A percentile compares a stretch with the other conserved stretches of the same genome.
Evolutionary conservation across 2,113 vertebrate species (phyloP).

Genomic region (Cricetomys ansorgei): DNA sequence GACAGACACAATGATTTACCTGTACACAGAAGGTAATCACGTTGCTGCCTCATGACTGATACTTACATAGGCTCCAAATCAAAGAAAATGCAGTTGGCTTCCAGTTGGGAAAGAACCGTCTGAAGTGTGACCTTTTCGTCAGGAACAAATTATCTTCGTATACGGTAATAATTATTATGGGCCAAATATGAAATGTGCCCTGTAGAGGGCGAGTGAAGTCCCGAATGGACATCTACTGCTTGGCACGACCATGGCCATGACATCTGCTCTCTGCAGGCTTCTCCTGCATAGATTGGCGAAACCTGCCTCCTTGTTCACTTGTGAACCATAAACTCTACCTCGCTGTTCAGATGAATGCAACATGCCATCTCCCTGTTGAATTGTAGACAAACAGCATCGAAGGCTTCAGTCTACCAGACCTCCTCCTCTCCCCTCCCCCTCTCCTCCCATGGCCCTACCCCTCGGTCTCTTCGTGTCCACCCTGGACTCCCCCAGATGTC

Average conservation of each 20-base stretch:
- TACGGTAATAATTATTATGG: not conserved
- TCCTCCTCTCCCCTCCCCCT: too few species aligned
- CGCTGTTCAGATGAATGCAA: not conserved
- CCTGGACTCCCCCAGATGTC: too few species aligned
- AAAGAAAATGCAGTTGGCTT: not conserved
- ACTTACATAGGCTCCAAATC: not conserved
- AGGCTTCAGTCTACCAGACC: not conserved
- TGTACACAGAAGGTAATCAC: not conserved
- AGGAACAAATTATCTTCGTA: not conserved
- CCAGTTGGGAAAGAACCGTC: not conserved
- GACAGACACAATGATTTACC: not conserved
- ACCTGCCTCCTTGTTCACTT: not conserved
- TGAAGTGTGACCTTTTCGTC: not conserved
- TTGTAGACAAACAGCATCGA: not conserved
- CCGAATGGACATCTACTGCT: not conserved
- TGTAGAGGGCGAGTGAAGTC: not conserved
- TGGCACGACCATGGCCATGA: not conserved
- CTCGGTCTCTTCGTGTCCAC: too few species aligned
- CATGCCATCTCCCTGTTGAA: not conserved
- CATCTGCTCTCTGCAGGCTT: not conserved
- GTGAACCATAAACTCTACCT: not conserved
- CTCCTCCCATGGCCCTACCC: too few species aligned
- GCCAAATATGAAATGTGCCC: not conserved
- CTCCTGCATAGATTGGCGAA: not conserved
- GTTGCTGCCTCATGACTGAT: not conserved